Conservation (phyloP, 1,140 invertebrate genomes). For the Saccostrea glomerata region DNA sequence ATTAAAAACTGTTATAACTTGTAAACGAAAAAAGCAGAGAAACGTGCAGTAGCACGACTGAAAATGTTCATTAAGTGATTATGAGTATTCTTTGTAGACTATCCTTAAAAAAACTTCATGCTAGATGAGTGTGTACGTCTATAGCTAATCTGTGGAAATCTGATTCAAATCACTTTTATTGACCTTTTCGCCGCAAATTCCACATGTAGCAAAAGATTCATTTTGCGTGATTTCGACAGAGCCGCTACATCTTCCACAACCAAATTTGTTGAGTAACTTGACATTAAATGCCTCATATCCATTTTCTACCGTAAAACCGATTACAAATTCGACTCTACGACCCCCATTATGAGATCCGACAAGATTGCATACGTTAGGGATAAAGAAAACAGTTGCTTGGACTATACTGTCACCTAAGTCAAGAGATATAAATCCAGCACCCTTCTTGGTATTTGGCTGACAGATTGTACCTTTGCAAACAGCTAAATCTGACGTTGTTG, state of each 20-base stretch:
- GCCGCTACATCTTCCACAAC: neutral
- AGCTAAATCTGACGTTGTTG: neutral
- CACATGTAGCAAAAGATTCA: conserved; percentile 3
- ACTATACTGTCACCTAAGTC: conserved; percentile 54
- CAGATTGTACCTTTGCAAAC: conserved; percentile 63
- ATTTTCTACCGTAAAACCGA: conserved; percentile 60
- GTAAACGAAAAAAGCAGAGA: no score
- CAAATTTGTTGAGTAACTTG: conserved; percentile 41
- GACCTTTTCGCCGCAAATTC: neutral
- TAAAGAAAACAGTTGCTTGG: conserved; percentile 57
- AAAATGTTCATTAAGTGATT: no score
- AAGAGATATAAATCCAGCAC: conserved; percentile 56
- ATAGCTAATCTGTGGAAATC: neutral
- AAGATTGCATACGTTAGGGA: conserved; percentile 51
- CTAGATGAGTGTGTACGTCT: neutral
- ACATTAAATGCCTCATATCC: conserved; percentile 65
- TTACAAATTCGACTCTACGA: conserved; percentile 59
- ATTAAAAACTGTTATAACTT: no score
- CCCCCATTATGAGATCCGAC: conserved; percentile 47
- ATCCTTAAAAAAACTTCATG: no score
- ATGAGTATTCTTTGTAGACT: no score
- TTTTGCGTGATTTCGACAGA: neutral
- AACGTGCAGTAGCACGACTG: no score
- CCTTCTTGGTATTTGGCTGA: conserved; percentile 57
- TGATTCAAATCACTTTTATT: neutral